phyloP scores from a whole-genome alignment of 2,797 vertebrate genomes.

The Lutjanus campechanus region DNA sequence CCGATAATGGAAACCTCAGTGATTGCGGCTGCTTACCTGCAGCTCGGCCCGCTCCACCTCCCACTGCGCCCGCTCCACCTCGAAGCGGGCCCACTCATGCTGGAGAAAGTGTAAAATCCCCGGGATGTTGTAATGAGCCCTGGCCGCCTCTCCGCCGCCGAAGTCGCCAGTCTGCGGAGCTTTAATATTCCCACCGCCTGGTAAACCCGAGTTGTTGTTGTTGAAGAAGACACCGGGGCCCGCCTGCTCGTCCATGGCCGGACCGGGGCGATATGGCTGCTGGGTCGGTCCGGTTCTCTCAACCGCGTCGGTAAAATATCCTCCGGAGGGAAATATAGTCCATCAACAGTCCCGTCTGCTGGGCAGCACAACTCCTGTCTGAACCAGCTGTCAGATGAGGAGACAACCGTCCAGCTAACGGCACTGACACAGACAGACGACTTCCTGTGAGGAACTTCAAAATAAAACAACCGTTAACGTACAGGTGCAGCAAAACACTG shows the following conservation, averaged over 20 bases:
- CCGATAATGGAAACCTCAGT: background rate
- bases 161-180: slow-evolving; percentile 79
- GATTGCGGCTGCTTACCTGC: slow-evolving; percentile 85
- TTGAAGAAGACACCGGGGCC: slow-evolving; percentile 94
- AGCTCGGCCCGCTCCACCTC: slow-evolving; percentile 94
- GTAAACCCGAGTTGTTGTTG: slow-evolving; percentile 86
- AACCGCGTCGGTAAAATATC: slow-evolving; percentile 31
- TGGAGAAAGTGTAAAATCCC: slow-evolving; percentile 96
- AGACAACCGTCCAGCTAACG: background rate
- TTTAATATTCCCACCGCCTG: slow-evolving; percentile 75
- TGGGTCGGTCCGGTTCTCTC: slow-evolving; percentile 47
- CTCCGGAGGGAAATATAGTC: slow-evolving; percentile 27
- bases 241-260: slow-evolving; percentile 96
- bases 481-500: no score
- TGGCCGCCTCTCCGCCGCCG: slow-evolving; percentile 85
- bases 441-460: slow-evolving; percentile 50
- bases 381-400: slow-evolving; percentile 63
- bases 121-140: slow-evolving; percentile 94
- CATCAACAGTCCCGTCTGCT: slow-evolving; percentile 42
- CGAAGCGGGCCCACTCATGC: slow-evolving; percentile 97
- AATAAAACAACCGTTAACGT: slow-evolving; percentile 4
- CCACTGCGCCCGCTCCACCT: slow-evolving; percentile 94
- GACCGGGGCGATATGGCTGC: slow-evolving; percentile 64
- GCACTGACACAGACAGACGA: accelerated
- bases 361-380: slow-evolving; percentile 49